phyloP scores from a whole-genome alignment of 2,888 invertebrate genomes.

The Gryllus longicercus region DNA sequence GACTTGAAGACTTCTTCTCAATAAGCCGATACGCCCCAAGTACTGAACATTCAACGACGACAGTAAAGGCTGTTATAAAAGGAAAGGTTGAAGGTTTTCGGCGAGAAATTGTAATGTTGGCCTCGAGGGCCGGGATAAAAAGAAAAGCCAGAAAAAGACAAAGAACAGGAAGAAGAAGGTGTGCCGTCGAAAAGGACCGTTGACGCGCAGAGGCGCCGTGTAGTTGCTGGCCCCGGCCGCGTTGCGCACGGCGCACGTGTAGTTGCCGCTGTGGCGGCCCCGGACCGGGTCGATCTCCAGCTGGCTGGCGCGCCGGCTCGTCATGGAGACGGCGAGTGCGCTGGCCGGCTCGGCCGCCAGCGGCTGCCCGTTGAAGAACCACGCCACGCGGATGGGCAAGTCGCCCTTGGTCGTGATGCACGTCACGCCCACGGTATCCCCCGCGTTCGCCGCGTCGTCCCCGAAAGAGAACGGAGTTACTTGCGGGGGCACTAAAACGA shows the following conservation, averaged over 20 bases:
- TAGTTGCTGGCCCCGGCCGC: constrained; percentile 20
- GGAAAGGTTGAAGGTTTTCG: too few relatives aligned
- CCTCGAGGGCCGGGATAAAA: too few relatives aligned
- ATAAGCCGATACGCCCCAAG: too few relatives aligned
- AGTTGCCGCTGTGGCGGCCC: constrained; percentile 66
- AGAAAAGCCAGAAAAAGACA: too few relatives aligned
- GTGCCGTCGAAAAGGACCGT: constrained; percentile 22
- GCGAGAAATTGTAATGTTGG: too few relatives aligned
- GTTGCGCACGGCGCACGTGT: constrained; percentile 64
- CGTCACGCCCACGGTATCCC: constrained; percentile 69
- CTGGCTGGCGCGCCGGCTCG: constrained; percentile 62
- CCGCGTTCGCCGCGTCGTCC: constrained; percentile 66
- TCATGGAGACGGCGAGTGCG: constrained; percentile 62
- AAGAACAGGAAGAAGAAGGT: too few relatives aligned
- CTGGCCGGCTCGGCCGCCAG: constrained; percentile 44
- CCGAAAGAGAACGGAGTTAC: constrained; percentile 57
- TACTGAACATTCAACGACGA: too few relatives aligned
- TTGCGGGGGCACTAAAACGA: constrained; percentile 53
- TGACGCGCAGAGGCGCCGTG: constrained; percentile 31
- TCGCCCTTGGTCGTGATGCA: constrained; percentile 76
- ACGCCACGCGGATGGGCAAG: constrained; percentile 66
- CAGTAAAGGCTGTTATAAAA: too few relatives aligned
- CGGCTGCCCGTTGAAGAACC: constrained; percentile 60
- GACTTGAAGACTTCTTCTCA: too few relatives aligned
- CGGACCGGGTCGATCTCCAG: constrained; percentile 61